Conservation (phyloP, 2,888 invertebrate species). For the Tineola bisselliella region DNA sequence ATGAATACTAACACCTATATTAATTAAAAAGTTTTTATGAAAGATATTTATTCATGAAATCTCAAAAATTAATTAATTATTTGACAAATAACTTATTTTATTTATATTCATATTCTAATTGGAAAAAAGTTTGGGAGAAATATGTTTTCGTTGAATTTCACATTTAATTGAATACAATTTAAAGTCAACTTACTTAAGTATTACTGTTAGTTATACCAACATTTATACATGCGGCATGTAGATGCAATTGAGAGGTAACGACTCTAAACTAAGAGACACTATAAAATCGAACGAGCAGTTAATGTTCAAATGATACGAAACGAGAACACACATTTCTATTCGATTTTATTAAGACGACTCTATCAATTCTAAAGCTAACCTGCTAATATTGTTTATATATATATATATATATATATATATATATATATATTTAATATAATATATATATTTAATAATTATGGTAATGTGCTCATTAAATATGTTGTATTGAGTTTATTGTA, state of each 20-base stretch:
- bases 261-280: neutral
- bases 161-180: too few species aligned
- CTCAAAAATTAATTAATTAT: neutral
- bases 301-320: neutral
- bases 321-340: neutral
- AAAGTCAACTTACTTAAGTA: too few species aligned
- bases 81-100: too few species aligned
- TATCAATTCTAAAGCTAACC: neutral
- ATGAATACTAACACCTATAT: neutral
- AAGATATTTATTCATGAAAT: neutral
- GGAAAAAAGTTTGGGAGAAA: too few species aligned
- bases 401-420: too few species aligned
- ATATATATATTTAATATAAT: too few species aligned
- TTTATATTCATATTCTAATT: too few species aligned
- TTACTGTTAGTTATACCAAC: too few species aligned
- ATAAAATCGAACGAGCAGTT: constrained; percentile 3
- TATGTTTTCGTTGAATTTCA: too few species aligned
- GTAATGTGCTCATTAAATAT: too few species aligned
- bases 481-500: too few species aligned
- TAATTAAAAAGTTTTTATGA: neutral
- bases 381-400: neutral
- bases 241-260: neutral
- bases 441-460: too few species aligned
- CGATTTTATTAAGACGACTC: neutral
- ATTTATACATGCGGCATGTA: neutral